A percentile compares a stretch with the other conserved stretches of the same genome.
Conservation (phyloP, 2,113 vertebrate species). For the Apteryx owenii region DNA sequence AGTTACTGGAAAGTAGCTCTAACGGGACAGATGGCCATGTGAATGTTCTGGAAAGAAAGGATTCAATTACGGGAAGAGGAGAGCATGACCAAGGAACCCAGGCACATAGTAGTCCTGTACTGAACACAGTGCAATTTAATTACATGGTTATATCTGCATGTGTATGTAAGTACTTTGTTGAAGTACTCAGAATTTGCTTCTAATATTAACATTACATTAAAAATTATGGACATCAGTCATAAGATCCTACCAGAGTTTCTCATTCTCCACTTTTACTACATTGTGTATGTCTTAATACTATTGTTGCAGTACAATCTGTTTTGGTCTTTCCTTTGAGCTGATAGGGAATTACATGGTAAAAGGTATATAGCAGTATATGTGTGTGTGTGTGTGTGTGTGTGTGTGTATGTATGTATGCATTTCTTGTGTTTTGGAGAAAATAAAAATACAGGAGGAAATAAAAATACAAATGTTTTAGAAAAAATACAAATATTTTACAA, state of each 20-base stretch:
- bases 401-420: not conserved
- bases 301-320: not conserved
- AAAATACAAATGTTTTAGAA: not conserved
- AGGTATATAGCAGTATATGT: not conserved
- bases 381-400: too few species aligned
- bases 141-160: not conserved
- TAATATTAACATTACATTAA: not conserved
- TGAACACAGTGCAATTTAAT: not conserved
- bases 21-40: too few species aligned
- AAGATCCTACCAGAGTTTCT: not conserved
- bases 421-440: not conserved
- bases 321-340: not conserved
- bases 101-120: not conserved
- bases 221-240: accelerated
- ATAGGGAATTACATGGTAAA: not conserved
- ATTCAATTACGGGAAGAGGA: not conserved
- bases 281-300: not conserved
- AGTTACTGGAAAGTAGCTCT: not conserved
- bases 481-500: not conserved
- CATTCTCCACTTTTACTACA: not conserved
- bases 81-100: not conserved
- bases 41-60: not conserved
- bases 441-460: not conserved
- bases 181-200: not conserved
- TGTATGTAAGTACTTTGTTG: not conserved